Conservation (phyloP, 2,113 vertebrate genomes). For the Coreoperca whiteheadi region DNA sequence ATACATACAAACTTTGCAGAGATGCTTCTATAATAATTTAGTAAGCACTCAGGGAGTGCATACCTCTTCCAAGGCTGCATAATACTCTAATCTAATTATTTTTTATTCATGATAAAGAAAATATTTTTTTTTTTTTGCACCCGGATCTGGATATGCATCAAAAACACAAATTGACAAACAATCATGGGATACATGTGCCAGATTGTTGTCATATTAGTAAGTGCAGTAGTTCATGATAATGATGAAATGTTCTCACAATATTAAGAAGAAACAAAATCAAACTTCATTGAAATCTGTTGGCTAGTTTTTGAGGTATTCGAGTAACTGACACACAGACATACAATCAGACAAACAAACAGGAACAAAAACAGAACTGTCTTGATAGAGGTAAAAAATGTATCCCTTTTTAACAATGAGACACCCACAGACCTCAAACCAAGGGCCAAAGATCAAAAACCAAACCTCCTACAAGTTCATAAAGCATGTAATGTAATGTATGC, state of each 20-base stretch:
- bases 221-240: not conserved
- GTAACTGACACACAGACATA: not conserved
- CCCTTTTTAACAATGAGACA: not conserved
- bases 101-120: conserved; percentile 3
- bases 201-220: not conserved
- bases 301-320: not conserved
- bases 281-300: not conserved
- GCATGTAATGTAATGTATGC: not conserved
- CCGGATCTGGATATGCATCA: not conserved
- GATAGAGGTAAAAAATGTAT: not conserved
- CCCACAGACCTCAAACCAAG: not conserved
- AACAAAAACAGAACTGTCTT: not conserved
- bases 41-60: not conserved
- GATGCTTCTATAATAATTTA: not conserved
- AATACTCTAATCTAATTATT: conserved; percentile 8
- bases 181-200: not conserved
- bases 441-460: not conserved
- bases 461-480: not conserved
- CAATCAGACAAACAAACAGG: not conserved
- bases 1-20: not conserved
- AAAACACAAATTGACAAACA: conserved; percentile 16
- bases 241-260: not conserved
- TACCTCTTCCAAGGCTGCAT: not conserved
- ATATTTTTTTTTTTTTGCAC: not conserved
- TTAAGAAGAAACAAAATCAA: not conserved